These are phyloP conservation scores for Forficula auricularia DNA, from an alignment of 1,140 invertebrate genomes.

Conservation along the genomic window DNA sequence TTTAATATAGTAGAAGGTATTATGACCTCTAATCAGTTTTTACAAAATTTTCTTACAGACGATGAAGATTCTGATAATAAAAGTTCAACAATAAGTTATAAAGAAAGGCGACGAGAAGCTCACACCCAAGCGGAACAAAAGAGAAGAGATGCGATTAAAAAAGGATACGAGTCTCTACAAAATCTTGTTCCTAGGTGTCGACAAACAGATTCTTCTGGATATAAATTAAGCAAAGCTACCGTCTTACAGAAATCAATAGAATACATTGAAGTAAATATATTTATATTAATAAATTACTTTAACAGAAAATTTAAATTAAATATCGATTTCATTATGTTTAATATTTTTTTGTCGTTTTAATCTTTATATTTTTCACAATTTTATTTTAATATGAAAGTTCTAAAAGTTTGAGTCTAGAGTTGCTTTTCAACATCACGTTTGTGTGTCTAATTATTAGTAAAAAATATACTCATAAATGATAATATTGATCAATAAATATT, in stretches of 20 bases:
- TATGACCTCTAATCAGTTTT: no score
- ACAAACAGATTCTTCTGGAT: constrained; percentile 67
- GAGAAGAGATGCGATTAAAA: constrained; percentile 88
- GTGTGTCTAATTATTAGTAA: no score
- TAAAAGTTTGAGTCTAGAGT: no score
- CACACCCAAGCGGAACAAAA: constrained; percentile 97
- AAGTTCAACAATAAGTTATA: constrained; percentile 66
- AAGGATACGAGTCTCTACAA: constrained; percentile 81
- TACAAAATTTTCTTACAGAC: no score
- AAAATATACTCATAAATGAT: no score
- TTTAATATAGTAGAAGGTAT: no score
- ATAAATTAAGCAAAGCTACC: constrained; percentile 91
- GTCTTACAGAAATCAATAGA: constrained; percentile 84
- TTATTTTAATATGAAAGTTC: constrained; percentile 1
- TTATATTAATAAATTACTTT: constrained; percentile 3
- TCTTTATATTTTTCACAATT: no score
- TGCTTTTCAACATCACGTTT: no score
- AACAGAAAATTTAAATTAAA: neutral
- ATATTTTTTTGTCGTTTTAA: no score
- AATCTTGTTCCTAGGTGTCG: constrained; percentile 83
- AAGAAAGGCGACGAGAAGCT: constrained; percentile 81
- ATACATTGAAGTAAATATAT: constrained; percentile 42
- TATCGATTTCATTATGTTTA: neutral
- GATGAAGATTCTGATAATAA: constrained; percentile 81
- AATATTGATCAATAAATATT: no score